Evolutionary conservation across 2,888 invertebrate genomes (phyloP), one percentile per base, ranked within the genome.

Genomic region (Melikaiella ostensackeni): DNA sequence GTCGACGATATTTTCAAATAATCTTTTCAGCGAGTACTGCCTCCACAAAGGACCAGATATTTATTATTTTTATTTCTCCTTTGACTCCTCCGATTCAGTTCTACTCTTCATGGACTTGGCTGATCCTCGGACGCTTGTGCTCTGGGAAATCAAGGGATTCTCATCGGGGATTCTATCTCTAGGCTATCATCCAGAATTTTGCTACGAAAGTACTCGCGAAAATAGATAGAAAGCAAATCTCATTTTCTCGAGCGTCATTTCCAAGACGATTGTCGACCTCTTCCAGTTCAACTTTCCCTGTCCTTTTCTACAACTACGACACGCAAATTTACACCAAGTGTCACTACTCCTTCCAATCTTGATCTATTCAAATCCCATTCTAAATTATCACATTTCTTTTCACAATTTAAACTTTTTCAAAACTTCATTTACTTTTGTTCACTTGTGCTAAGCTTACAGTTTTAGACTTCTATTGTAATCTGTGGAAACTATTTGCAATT

Each of bases 1-100:
- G 30, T 46, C 46, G n/a, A 9, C n/a, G 30, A 70, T 70, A 46
- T 46, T 50, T 30, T 50, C 50, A 30, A 70, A 70, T 70, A 50
- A n/a, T 19, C 27, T 70, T 70, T 50, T 50, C 70, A 70, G 27
- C 30, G n/a, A 50, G 27, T n/a, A 50, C 50, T 30, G 30, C 11
- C n/a, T 70, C 6, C 19, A 50, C n/a, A 70, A 50, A 70, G n/a
- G 74, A 79, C 50, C 38, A 74, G 30, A 62, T 74, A 66, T 73
- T 74, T 76, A 50, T 50, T 50, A n/a, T n/a, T 57, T 24, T 24
- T 24, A 57, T 57, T 57, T 57, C 24, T 57, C 24, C 5, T 24
- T 24, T 19, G 24, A 57, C n/a, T 70, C 30, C 64, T 63, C 73
- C 74, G 59, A 74, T 74, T 75, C 42, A 77, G 77, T 66, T 77